phyloP scores from a whole-genome alignment of 2,888 invertebrate species.

The Scaptomyza polygonia region DNA sequence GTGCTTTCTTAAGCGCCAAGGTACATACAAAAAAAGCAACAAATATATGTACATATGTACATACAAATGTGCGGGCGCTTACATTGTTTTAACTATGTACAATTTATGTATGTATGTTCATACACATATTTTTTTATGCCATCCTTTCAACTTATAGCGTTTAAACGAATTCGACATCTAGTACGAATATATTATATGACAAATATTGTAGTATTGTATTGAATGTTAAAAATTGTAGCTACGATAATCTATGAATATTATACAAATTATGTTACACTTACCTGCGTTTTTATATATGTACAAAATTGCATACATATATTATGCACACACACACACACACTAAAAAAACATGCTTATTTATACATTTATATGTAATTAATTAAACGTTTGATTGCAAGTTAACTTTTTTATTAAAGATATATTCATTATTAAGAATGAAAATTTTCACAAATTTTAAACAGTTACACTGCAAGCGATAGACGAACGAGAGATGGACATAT shows the following conservation, averaged over 20 bases:
- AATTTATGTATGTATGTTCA: too few species aligned
- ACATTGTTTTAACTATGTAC: conserved; percentile 63
- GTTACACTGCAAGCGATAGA: conserved; percentile 11
- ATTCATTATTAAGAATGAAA: conserved; percentile 46
- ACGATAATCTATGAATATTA: conserved; percentile 62
- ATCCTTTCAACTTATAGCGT: conserved; percentile 34
- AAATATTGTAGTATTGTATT: conserved; percentile 71
- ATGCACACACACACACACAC: conserved; percentile 9
- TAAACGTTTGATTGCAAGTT: conserved; percentile 75
- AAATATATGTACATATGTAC: background rate
- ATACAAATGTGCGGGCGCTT: conserved; percentile 12
- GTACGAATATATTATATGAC: conserved; percentile 30
- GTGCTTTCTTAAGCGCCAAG: conserved; percentile 8
- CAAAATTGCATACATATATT: conserved; percentile 45
- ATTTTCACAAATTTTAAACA: conserved; percentile 40
- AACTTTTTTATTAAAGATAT: conserved; percentile 55
- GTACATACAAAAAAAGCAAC: conserved; percentile 1
- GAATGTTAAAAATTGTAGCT: conserved; percentile 72
- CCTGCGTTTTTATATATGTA: conserved; percentile 67
- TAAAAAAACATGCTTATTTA: conserved; percentile 45
- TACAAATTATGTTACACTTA: conserved; percentile 73
- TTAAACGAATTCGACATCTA: conserved; percentile 7
- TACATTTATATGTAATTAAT: conserved; percentile 63
- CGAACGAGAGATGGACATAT: conserved; percentile 19
- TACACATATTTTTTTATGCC: conserved; percentile 50